phyloP scores from a whole-genome alignment of 2,113 vertebrate genomes.

The Chloebia gouldiae region DNA sequence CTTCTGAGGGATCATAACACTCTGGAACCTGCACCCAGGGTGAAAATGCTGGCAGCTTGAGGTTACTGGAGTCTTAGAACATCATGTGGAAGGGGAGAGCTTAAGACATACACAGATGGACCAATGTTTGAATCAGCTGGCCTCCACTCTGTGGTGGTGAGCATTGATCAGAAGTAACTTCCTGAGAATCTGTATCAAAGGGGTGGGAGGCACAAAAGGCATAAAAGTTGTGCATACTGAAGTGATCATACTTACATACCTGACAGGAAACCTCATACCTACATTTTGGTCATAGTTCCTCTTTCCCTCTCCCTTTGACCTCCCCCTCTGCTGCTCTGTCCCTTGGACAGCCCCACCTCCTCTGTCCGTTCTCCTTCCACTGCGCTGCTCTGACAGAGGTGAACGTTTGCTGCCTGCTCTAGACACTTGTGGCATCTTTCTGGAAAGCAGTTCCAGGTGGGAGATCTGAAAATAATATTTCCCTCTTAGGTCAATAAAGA shows the following conservation, averaged over 20 bases:
- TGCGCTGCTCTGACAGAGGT: neutral
- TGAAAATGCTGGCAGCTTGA: neutral
- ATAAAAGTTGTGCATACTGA: accelerated
- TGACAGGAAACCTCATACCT: neutral
- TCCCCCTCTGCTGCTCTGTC: neutral
- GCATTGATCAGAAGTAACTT: neutral
- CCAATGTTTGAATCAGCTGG: neutral
- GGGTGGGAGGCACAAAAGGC: neutral
- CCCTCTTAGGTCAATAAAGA: neutral
- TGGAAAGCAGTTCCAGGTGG: neutral
- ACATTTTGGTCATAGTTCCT: neutral
- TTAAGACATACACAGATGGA: neutral
- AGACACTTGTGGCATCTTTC: neutral
- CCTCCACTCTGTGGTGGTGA: neutral
- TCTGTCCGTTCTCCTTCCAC: neutral
- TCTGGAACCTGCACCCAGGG: neutral
- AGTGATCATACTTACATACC: neutral
- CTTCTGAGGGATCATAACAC: neutral
- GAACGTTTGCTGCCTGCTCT: neutral
- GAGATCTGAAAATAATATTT: neutral
- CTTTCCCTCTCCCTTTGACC: neutral
- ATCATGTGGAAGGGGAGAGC: neutral
- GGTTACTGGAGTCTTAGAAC: neutral
- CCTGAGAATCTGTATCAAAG: neutral
- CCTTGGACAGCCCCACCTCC: neutral